Base-by-base conservation (phyloP, 2,113 vertebrate genomes). In the Heliornis fulica region DNA sequence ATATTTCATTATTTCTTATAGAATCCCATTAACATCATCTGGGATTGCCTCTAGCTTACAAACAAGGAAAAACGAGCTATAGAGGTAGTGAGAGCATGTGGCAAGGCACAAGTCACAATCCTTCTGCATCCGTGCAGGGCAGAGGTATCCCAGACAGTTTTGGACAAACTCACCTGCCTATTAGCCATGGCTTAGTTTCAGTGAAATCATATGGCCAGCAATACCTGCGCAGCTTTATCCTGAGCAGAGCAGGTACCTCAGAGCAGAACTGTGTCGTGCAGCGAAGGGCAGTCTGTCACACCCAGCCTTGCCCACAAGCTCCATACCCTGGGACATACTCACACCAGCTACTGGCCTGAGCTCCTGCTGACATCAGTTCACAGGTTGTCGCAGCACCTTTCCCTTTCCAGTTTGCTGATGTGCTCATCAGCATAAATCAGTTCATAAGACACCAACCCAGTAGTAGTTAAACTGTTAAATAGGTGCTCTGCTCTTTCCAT, bases 71-170 rank as follows among this genome's bases (percentile, higher is more conserved):
- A 18, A 38, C n/a, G 64, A 88, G 25, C 4, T 23, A 28, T 3
- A 16, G 74, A 48, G 48, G 31, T 17, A 11, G 8, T 4, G 13
- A 68, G 51, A 72, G 28, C 75, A 10, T 3, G 19, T 40, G 76
- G 38, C 36, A 22, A 18, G 45, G 17, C 77, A n/a, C 2, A 0
- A 54, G 22, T 7, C 2, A 1, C 0, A 31, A 5, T 28, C 29
- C 18, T n/a, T 38, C 76, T 36, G 41, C 31, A 17, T 14, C 45
- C n/a, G 34, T 8, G 38, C 34, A 48, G 28, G 36, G n/a, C 60
- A 70, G 29, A 69, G 46, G 8, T 9, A n/a, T 2, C 25, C 72
- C 17, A 2, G 61, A 23, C 1, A 3, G 23, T 69, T 10, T 48
- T 36, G 56, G 64, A 56, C 64, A 53, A 54, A 36, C 45, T 87